Percentiles rank a stretch among this genome's conserved stretches.
Conservation (phyloP, 2,888 invertebrate species). For the Agrotis clavis region DNA sequence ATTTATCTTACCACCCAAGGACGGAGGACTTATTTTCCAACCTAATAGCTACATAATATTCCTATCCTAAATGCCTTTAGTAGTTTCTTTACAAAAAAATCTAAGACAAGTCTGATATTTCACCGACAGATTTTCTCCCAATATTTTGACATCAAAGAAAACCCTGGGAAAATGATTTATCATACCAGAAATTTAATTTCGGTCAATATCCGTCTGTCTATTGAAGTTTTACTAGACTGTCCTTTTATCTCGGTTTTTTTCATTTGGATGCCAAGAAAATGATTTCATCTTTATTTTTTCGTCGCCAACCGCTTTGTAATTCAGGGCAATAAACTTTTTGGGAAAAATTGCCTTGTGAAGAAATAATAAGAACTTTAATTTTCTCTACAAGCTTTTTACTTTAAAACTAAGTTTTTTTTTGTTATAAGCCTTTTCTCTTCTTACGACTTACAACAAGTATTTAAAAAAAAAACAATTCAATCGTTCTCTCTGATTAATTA, state of each 20-base stretch:
- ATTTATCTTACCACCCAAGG: too few species aligned
- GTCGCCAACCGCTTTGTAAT: background rate
- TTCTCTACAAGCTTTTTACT: background rate
- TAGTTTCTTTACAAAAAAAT: background rate
- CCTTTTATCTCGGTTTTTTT: constrained; percentile 6
- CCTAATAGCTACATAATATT: too few species aligned
- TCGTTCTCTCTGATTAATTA: too few species aligned
- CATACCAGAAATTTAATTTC: constrained; percentile 22
- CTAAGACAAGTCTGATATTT: background rate
- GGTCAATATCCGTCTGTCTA: constrained; percentile 13
- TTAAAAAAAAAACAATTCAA: too few species aligned
- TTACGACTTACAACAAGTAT: background rate
- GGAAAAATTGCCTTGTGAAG: background rate
- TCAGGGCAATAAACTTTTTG: background rate
- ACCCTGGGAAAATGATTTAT: constrained; percentile 12
- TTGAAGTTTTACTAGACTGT: background rate
- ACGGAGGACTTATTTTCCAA: too few species aligned
- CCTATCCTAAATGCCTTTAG: too few species aligned
- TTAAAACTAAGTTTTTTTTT: background rate
- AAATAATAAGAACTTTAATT: background rate
- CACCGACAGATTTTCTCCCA: constrained; percentile 1
- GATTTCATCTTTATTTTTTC: background rate
- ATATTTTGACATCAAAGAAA: constrained; percentile 22
- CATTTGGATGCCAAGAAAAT: constrained; percentile 1
- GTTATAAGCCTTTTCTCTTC: background rate